A percentile compares a stretch with the other conserved stretches of the same genome.
phyloP scores from a whole-genome alignment of 2,797 vertebrate species.

The Coilia nasus region DNA sequence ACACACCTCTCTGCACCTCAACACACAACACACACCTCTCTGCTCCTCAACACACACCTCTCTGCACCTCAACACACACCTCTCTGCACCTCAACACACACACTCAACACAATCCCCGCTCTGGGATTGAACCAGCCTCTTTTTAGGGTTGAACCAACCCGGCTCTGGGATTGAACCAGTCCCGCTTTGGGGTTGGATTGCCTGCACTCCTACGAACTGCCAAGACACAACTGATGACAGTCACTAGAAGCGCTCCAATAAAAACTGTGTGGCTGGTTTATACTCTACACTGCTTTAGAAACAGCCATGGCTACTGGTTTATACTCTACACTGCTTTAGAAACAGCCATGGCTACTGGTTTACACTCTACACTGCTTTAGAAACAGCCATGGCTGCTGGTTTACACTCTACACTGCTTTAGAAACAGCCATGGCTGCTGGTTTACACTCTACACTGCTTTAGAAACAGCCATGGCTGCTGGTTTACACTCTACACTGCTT shows the following conservation, averaged over 20 bases:
- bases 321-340: neutral
- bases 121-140: too few species aligned
- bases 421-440: too few species aligned
- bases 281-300: neutral
- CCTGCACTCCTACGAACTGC: neutral
- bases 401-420: too few species aligned
- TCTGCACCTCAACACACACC: too few species aligned
- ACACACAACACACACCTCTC: too few species aligned
- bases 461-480: neutral
- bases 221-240: neutral
- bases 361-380: neutral
- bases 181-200: neutral
- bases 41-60: too few species aligned
- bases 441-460: neutral
- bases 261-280: neutral
- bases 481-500: too few species aligned
- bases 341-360: neutral
- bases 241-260: neutral
- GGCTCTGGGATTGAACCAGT: too few species aligned
- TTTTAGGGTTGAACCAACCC: too few species aligned
- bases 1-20: too few species aligned
- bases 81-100: too few species aligned
- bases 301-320: neutral
- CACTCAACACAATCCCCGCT: too few species aligned
- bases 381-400: neutral